Evolutionary conservation across 2,113 vertebrate genomes (phyloP), one percentile per base, ranked within the genome.

Genomic region (Pardalotus punctatus): DNA sequence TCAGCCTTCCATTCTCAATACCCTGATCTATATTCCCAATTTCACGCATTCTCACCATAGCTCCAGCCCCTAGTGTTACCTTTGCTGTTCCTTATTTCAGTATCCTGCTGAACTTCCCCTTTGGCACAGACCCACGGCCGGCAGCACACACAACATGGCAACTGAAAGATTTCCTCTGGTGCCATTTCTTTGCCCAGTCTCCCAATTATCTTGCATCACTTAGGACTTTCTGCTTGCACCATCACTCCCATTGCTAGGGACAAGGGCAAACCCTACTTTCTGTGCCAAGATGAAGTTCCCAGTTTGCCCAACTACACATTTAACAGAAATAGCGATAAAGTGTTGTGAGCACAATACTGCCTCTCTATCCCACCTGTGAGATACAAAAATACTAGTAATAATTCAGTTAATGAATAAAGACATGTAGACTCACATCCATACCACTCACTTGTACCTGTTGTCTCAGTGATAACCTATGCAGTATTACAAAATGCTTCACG

Each of bases 41-140:
- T 95, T 66, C n/a, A 78, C 5, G 31, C 17, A 54, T 27, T 71
- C 28, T 22, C 36, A 45, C 11, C 50, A 73, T 4, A 62, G 45
- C 31, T 29, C 16, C 14, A 60, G 19, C 4, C 28, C 47, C 54
- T 15, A 21, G 12, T 0, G 2, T 35, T 45, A 33, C 3, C 23
- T 69, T 27, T 38, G 45, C 50, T 31, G 14, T 24, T 78, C 86
- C 36, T 78, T 25, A 45, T 31, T 47, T 62, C 35, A 66, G 38
- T 16, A 65, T 23, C 10, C 14, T 85, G 35, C 51, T 28, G 42
- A 82, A 2, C 19, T 58, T 36, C 66, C 45, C 56, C 56, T 70
- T 45, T 14, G 35, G n/a, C 8, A 25, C 4, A 36, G 48, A 45
- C 33, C 21, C 47, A 24, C 4, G 2, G 12, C 10, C 0, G 0